These are phyloP conservation scores for Zoroaster sp. DNA, from an alignment of 53 echinoderm and acorn worm species.

Conservation along the genomic window DNA sequence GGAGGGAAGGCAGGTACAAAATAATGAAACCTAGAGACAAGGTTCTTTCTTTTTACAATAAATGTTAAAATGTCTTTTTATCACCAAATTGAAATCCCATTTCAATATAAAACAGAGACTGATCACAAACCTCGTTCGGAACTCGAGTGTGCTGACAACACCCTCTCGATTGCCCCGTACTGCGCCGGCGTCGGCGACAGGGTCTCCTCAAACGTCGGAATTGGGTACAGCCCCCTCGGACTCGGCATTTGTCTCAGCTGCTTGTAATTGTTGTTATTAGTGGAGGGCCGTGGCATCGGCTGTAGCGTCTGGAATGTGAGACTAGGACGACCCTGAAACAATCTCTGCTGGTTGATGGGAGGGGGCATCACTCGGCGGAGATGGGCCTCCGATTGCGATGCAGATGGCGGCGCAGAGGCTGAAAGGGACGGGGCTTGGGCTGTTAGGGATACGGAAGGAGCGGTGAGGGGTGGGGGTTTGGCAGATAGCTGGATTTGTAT, in stretches of 20 bases:
- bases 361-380: slow-evolving; percentile 18
- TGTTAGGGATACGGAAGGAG: not conserved
- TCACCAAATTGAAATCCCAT: too few relatives aligned
- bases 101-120: not conserved
- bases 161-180: slow-evolving; percentile 86
- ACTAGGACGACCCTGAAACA: slow-evolving; percentile 53
- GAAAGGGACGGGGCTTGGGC: not conserved
- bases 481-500: slow-evolving; percentile 50
- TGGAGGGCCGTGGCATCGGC: slow-evolving; percentile 51
- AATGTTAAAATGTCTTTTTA: too few relatives aligned
- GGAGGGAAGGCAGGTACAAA: too few relatives aligned
- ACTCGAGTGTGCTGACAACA: slow-evolving; percentile 92
- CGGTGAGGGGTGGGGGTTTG: slow-evolving; percentile 14
- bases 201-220: slow-evolving; percentile 76
- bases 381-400: slow-evolving; percentile 1
- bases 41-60: too few relatives aligned
- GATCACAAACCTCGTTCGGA: slow-evolving; percentile 81
- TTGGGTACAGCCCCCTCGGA: slow-evolving; percentile 55
- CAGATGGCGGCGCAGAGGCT: not conserved
- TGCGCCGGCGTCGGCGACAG: slow-evolving; percentile 55
- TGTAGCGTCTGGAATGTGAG: slow-evolving; percentile 91
- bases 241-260: slow-evolving; percentile 51
- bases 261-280: slow-evolving; percentile 85
- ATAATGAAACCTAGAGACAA: too few relatives aligned
- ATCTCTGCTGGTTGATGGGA: slow-evolving; percentile 47